phyloP scores from a whole-genome alignment of 2,888 invertebrate genomes.

The Xanthorhoe spadicearia region DNA sequence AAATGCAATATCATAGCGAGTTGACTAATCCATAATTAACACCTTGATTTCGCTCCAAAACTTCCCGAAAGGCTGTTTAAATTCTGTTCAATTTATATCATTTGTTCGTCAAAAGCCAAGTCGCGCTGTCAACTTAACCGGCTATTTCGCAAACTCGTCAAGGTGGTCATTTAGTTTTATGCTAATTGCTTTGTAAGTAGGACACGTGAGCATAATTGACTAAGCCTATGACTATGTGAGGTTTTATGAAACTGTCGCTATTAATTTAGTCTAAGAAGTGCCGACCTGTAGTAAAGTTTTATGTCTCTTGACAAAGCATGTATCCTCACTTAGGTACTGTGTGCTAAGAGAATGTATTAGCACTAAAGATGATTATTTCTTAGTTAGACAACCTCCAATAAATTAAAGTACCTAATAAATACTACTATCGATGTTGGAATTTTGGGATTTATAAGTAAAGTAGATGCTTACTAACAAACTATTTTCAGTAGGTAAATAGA shows the following conservation, averaged over 20 bases:
- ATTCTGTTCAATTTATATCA: neutral
- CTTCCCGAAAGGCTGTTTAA: no score
- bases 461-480: no score
- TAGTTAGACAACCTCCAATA: no score
- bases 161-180: constrained; percentile 34
- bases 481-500: no score
- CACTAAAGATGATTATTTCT: no score
- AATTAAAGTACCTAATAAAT: no score
- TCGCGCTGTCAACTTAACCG: constrained; percentile 15
- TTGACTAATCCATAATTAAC: no score
- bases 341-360: no score
- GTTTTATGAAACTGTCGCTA: constrained; percentile 3
- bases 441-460: no score
- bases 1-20: no score
- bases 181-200: constrained; percentile 38
- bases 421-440: no score
- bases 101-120: neutral
- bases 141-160: constrained; percentile 23
- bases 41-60: no score
- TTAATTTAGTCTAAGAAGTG: neutral
- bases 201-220: constrained; percentile 35
- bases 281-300: neutral
- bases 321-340: neutral
- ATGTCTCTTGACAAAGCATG: neutral
- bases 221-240: constrained; percentile 13